These are phyloP conservation scores for Nasonovia ribisnigri DNA, from an alignment of 2,888 invertebrate species.

Conservation along the genomic window DNA sequence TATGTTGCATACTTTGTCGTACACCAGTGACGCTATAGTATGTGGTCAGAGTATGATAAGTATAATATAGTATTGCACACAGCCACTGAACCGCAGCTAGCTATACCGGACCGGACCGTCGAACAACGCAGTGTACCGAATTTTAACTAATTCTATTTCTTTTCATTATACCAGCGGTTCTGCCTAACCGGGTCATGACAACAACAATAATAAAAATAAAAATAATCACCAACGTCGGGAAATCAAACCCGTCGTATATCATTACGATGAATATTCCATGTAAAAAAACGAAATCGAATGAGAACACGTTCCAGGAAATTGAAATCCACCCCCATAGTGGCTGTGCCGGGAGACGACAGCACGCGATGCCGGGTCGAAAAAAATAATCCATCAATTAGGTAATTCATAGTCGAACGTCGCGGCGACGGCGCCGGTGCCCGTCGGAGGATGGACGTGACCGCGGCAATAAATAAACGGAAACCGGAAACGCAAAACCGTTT, in stretches of 20 bases:
- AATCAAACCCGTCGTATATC: background rate
- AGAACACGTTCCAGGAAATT: constrained; percentile 34
- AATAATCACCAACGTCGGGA: background rate
- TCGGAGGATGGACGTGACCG: background rate
- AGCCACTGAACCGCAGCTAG: background rate
- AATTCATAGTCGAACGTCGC: constrained; percentile 16
- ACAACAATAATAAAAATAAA: background rate
- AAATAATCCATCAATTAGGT: constrained; percentile 37
- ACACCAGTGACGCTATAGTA: background rate
- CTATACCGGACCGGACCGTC: background rate
- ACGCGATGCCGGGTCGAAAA: constrained; percentile 9
- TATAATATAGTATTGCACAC: background rate
- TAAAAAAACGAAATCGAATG: background rate
- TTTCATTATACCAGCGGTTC: background rate
- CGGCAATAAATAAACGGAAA: constrained; percentile 34
- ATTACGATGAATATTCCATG: background rate
- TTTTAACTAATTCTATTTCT: background rate
- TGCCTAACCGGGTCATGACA: too few relatives aligned
- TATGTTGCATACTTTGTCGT: background rate
- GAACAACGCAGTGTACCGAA: background rate
- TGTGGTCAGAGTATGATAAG: background rate
- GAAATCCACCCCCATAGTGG: background rate
- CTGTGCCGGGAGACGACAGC: background rate
- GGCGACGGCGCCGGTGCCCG: background rate
- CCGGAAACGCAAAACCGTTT: constrained; percentile 46